These are phyloP conservation scores for Poliocrania exsul DNA, from an alignment of 2,797 vertebrate species.

Conservation along the genomic window DNA sequence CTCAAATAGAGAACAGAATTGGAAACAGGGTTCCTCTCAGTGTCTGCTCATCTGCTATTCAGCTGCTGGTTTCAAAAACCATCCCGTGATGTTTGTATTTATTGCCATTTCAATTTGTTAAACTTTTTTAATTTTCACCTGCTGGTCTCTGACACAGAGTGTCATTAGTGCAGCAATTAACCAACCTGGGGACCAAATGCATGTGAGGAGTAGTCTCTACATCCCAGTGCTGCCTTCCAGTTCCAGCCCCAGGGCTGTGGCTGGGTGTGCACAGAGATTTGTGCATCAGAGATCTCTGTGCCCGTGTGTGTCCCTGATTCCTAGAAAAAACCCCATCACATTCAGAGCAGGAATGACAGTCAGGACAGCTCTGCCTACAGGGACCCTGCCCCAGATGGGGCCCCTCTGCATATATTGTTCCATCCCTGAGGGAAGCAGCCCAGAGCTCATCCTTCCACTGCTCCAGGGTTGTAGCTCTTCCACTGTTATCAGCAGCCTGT, in stretches of 20 bases:
- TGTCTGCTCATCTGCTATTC: neutral
- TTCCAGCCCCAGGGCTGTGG: constrained; percentile 14
- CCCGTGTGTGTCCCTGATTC: constrained; percentile 58
- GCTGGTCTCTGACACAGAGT: constrained; percentile 17
- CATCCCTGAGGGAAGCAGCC: neutral
- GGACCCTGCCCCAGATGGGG: neutral
- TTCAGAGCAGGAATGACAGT: neutral
- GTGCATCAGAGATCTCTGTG: neutral
- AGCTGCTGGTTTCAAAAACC: neutral
- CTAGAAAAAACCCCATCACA: rapidly evolving
- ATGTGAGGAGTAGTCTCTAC: constrained; percentile 33
- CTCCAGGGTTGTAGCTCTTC: neutral
- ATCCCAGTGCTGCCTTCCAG: constrained; percentile 54
- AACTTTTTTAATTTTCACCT: constrained; percentile 9
- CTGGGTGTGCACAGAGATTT: constrained; percentile 15
- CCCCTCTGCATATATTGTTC: neutral
- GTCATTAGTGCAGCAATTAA: constrained; percentile 68
- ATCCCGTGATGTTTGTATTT: neutral
- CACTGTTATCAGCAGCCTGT: neutral
- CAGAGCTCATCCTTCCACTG: neutral
- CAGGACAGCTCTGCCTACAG: neutral
- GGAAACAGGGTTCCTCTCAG: neutral
- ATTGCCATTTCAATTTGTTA: neutral
- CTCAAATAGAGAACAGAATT: neutral
- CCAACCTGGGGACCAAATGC: constrained; percentile 46